phyloP scores from a whole-genome alignment of 64 coral and sea anemone species.

The Montipora cactus region DNA sequence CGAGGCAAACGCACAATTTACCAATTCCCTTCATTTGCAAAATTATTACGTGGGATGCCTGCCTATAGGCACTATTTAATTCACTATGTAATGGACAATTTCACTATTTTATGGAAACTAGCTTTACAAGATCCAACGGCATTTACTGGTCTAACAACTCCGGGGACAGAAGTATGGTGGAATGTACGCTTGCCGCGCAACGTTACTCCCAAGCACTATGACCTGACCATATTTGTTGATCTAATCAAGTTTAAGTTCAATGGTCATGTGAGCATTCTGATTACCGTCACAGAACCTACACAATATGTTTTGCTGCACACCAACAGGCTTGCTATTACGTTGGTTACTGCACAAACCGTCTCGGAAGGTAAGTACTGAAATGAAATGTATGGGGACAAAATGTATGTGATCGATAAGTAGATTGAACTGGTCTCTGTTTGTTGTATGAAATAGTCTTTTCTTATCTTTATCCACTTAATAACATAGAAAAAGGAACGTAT shows the following conservation, averaged over 20 bases:
- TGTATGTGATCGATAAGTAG: too few species aligned
- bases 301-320: conserved; percentile 81
- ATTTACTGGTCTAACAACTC: conserved; percentile 36
- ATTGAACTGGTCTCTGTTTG: too few species aligned
- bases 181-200: conserved; percentile 80
- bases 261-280: conserved; percentile 72
- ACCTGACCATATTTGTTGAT: conserved; percentile 69
- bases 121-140: neutral
- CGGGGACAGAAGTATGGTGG: conserved; percentile 75
- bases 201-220: conserved; percentile 77
- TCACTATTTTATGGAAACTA: neutral
- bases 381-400: neutral
- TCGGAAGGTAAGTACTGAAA: neutral
- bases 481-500: too few species aligned
- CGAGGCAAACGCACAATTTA: too few species aligned
- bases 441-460: too few species aligned
- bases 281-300: conserved; percentile 51
- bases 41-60: too few species aligned
- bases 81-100: too few species aligned
- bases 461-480: too few species aligned
- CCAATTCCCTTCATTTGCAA: too few species aligned
- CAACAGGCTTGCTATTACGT: conserved; percentile 80
- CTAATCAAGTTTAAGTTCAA: conserved; percentile 70
- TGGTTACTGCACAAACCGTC: conserved; percentile 27
- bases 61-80: too few species aligned